A percentile compares a stretch with the other conserved stretches of the same genome.
Evolutionary conservation across 2,797 vertebrate species (phyloP).

Genomic region (Halcyon leucocephala): DNA sequence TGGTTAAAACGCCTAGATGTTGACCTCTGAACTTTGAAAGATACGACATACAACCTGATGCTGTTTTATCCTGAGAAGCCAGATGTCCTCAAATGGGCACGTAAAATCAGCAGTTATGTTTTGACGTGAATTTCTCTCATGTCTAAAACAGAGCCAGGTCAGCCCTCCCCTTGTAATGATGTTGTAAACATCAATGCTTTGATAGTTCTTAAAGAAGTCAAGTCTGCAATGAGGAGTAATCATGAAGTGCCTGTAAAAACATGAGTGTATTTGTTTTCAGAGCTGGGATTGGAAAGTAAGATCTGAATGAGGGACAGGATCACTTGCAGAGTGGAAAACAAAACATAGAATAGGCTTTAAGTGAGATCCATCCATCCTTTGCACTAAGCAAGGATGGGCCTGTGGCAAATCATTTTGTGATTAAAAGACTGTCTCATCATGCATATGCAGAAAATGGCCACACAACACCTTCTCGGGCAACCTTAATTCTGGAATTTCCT

Average conservation of each 20-base stretch:
- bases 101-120: background rate
- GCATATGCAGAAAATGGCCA: background rate
- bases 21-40: background rate
- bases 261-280: background rate
- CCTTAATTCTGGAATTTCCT: background rate
- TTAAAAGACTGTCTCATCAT: background rate
- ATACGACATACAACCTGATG: rapidly evolving
- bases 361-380: background rate
- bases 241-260: background rate
- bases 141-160: background rate
- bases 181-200: background rate
- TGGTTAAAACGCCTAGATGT: background rate
- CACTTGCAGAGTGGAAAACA: background rate
- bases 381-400: background rate
- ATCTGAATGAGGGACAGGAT: background rate
- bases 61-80: background rate
- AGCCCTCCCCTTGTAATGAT: background rate
- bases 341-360: background rate
- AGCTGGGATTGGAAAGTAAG: background rate
- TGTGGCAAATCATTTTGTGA: background rate
- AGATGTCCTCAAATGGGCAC: background rate
- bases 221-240: background rate
- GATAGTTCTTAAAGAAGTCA: background rate
- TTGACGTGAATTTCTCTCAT: background rate
- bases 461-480: background rate